Evolutionary conservation across 2,888 invertebrate genomes (phyloP).

Genomic region (Pandemis corylana): DNA sequence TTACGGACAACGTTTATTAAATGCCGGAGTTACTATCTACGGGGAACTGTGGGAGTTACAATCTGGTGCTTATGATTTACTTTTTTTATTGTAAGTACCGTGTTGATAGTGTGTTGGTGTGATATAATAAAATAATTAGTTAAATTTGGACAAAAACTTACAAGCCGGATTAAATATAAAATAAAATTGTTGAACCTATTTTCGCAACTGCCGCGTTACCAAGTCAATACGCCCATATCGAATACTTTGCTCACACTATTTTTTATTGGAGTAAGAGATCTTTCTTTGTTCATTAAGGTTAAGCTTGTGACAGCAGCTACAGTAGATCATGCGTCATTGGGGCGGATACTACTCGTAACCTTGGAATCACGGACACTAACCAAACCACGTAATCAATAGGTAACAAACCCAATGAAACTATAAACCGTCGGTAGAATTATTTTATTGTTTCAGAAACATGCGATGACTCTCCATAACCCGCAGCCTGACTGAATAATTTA

Average conservation of each 20-base stretch:
- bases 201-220: too few species aligned
- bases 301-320: neutral
- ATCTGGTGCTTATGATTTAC: neutral
- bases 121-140: too few species aligned
- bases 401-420: neutral
- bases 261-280: neutral
- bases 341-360: neutral
- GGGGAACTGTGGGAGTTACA: neutral
- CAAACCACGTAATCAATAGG: neutral
- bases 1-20: slow-evolving; percentile 32
- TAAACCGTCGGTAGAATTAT: neutral
- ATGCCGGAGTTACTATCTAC: slow-evolving; percentile 9
- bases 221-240: too few species aligned
- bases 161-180: too few species aligned
- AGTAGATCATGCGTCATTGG: slow-evolving; percentile 3
- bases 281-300: neutral
- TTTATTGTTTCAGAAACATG: neutral
- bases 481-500: neutral
- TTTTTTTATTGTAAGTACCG: neutral
- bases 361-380: slow-evolving; percentile 5
- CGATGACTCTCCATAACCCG: neutral
- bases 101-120: neutral
- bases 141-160: too few species aligned
- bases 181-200: too few species aligned
- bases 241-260: too few species aligned